phyloP scores from a whole-genome alignment of 1,140 invertebrate genomes.

The Centruroides vittatus region DNA sequence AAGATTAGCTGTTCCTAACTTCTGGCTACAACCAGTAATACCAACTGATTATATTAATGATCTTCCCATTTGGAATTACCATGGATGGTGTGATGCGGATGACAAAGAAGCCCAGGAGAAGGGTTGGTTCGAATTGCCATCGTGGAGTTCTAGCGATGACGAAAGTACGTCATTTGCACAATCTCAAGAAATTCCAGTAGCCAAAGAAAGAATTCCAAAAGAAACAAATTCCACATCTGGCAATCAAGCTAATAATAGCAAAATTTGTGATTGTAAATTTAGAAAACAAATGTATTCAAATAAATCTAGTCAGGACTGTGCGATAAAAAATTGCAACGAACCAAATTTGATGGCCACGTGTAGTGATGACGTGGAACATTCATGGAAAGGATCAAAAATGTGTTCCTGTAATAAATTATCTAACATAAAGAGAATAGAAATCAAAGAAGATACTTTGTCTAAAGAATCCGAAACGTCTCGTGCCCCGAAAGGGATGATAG shows the following conservation, averaged over 20 bases:
- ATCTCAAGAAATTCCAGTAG: neutral
- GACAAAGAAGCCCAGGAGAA: constrained; percentile 14
- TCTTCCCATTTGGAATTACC: constrained; percentile 37
- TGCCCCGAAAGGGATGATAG: constrained; percentile 23
- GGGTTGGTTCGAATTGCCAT: neutral
- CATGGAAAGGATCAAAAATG: no score
- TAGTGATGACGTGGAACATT: no score
- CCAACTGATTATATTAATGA: constrained; percentile 35
- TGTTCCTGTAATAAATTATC: no score
- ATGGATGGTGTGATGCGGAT: constrained; percentile 21
- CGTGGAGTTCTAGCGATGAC: constrained; percentile 16
- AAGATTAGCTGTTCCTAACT: constrained; percentile 31
- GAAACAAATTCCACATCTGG: no score
- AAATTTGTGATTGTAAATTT: no score
- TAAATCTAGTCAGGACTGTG: neutral
- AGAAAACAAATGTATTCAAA: neutral
- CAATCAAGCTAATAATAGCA: no score
- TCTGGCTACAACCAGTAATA: constrained; percentile 34
- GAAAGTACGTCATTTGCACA: constrained; percentile 5
- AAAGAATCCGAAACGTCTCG: neutral
- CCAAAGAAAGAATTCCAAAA: neutral
- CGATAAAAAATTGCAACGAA: no score
- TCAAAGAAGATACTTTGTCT: no score
- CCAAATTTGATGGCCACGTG: no score
- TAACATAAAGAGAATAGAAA: no score